A percentile compares a stretch with the other conserved stretches of the same genome.
Evolutionary conservation across 2,113 vertebrate species (phyloP).

Genomic region (Scatophagus argus): DNA sequence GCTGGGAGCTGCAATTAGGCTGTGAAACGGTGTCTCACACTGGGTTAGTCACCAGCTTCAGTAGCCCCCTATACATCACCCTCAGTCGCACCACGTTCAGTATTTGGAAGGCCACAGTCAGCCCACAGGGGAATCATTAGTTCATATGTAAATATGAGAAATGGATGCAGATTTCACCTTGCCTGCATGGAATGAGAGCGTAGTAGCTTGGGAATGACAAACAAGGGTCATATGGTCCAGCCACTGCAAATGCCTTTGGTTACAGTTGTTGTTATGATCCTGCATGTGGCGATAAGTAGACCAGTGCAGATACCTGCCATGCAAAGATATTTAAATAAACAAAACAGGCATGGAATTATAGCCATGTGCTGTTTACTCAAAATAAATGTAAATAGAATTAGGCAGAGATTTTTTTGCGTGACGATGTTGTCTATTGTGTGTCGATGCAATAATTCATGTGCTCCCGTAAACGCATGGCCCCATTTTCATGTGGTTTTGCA

Average conservation of each 20-base stretch:
- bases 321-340: background rate
- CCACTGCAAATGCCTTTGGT: conserved; percentile 36
- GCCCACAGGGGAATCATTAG: conserved; percentile 72
- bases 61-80: conserved; percentile 67
- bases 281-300: conserved; percentile 22
- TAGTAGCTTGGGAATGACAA: conserved; percentile 56
- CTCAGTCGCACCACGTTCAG: conserved; percentile 45
- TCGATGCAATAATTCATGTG: conserved; percentile 6
- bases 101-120: conserved; percentile 68
- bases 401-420: conserved; percentile 13
- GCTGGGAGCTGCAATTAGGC: conserved; percentile 78
- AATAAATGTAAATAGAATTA: conserved; percentile 41
- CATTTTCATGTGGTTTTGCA: conserved; percentile 55
- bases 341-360: background rate
- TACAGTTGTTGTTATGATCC: conserved; percentile 33
- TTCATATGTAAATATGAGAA: conserved; percentile 78
- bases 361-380: conserved; percentile 4
- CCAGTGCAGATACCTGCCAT: background rate
- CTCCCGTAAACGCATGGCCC: conserved; percentile 20
- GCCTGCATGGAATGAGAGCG: conserved; percentile 40
- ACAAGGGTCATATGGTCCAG: conserved; percentile 51
- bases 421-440: conserved; percentile 5
- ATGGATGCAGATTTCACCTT: conserved; percentile 75
- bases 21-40: conserved; percentile 65
- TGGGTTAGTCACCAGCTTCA: conserved; percentile 74